Conservation (phyloP, 2,797 vertebrate genomes). For the Pterois miles region DNA sequence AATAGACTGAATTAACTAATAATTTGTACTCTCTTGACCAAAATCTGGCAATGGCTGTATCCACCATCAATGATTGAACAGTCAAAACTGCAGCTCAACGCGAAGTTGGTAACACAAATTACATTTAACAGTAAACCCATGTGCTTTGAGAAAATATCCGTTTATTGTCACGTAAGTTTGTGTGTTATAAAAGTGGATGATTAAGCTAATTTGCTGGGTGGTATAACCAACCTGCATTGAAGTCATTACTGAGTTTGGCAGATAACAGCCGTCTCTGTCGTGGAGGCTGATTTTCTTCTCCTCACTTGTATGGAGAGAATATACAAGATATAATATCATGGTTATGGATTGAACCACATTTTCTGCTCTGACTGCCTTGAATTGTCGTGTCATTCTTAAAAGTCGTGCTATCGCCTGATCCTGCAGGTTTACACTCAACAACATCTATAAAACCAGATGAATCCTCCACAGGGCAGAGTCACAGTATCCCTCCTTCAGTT, state of each 20-base stretch:
- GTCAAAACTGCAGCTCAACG: not conserved
- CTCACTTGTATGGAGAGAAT: not conserved
- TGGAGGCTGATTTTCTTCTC: constrained; percentile 1
- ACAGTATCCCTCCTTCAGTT: constrained; percentile 5
- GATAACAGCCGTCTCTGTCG: constrained; percentile 9
- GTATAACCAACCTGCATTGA: not conserved
- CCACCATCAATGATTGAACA: not conserved
- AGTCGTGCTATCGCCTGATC: not conserved
- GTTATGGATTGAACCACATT: not conserved
- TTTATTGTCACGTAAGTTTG: not conserved
- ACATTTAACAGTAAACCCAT: not conserved
- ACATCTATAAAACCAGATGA: constrained; percentile 25
- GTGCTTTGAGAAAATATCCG: not conserved
- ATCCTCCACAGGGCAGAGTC: constrained; percentile 23
- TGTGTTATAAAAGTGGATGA: not conserved
- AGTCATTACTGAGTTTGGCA: constrained; percentile 11
- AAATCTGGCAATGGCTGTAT: not conserved
- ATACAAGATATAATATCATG: not conserved
- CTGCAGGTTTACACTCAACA: constrained; percentile 26
- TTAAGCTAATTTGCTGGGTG: constrained; percentile 1
- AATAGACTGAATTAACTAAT: not conserved
- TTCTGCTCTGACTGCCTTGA: not conserved
- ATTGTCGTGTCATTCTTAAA: not conserved
- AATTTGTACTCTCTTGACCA: not conserved
- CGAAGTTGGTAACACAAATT: not conserved